Evolutionary conservation across 2,888 invertebrate genomes (phyloP).

Genomic region (Sphinx pinastri): DNA sequence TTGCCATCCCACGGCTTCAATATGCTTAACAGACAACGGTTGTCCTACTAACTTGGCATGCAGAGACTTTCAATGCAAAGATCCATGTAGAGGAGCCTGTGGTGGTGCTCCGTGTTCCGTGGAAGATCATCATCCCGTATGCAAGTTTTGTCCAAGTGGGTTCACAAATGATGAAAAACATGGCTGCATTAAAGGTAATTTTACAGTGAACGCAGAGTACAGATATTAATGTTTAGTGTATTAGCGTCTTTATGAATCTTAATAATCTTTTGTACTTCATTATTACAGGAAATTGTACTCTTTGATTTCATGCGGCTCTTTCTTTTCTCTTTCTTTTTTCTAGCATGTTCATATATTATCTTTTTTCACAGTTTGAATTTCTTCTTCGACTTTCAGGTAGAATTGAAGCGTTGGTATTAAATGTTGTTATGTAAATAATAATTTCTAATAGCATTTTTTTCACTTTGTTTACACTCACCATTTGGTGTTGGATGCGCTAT

Average conservation of each 20-base stretch:
- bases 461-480: slow-evolving; percentile 35
- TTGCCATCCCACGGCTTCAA: slow-evolving; percentile 93
- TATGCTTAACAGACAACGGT: slow-evolving; percentile 94
- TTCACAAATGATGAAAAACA: slow-evolving; percentile 95
- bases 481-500: slow-evolving; percentile 66
- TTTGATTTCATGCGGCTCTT: slow-evolving; percentile 78
- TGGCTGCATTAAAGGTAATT: slow-evolving; percentile 98
- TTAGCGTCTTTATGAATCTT: slow-evolving; percentile 73
- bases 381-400: slow-evolving; percentile 76
- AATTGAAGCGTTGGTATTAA: slow-evolving; percentile 68
- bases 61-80: slow-evolving; percentile 94
- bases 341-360: slow-evolving; percentile 75
- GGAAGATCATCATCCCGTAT: slow-evolving; percentile 96
- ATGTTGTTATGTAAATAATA: slow-evolving; percentile 71
- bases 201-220: slow-evolving; percentile 54
- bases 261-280: slow-evolving; percentile 81
- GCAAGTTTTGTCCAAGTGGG: slow-evolving; percentile 98
- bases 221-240: slow-evolving; percentile 66
- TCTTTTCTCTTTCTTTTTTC: slow-evolving; percentile 75
- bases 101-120: slow-evolving; percentile 96
- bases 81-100: slow-evolving; percentile 93
- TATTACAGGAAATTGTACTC: slow-evolving; percentile 82
- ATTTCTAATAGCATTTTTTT: slow-evolving; percentile 33
- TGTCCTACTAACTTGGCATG: slow-evolving; percentile 94
- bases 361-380: slow-evolving; percentile 77